phyloP scores from a whole-genome alignment of 2,113 vertebrate genomes.

The Lichenostomus cassidix region DNA sequence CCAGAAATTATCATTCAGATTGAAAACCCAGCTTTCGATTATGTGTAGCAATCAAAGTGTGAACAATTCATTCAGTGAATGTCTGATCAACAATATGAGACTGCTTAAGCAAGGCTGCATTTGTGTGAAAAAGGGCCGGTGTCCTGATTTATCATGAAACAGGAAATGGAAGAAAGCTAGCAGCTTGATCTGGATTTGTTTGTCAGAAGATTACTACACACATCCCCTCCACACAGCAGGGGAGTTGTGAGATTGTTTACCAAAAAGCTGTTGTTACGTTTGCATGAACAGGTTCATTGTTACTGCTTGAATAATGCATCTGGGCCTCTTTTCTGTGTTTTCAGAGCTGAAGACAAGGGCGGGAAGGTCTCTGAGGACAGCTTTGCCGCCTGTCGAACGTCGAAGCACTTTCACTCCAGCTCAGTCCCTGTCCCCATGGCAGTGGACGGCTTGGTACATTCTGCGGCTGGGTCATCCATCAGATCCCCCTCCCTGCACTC shows the following conservation, averaged over 20 bases:
- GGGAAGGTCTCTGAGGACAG: constrained; percentile 74
- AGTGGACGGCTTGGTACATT: constrained; percentile 80
- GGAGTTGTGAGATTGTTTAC: constrained; percentile 51
- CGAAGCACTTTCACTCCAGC: constrained; percentile 82
- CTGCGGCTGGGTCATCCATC: constrained; percentile 74
- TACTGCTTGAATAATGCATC: constrained; percentile 51
- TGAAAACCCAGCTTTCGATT: constrained; percentile 57
- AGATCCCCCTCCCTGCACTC: constrained; percentile 84
- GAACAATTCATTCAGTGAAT: constrained; percentile 57
- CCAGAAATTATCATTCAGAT: constrained; percentile 73
- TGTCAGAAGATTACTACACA: constrained; percentile 25
- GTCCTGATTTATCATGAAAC: constrained; percentile 29
- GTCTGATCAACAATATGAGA: constrained; percentile 30
- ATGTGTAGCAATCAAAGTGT: constrained; percentile 68
- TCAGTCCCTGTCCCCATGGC: constrained; percentile 78
- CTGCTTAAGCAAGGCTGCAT: constrained; percentile 9
- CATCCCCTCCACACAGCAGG: constrained; percentile 18
- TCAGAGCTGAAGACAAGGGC: constrained; percentile 81
- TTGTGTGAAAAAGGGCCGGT: not conserved
- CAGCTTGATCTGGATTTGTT: constrained; percentile 36
- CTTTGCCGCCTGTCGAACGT: constrained; percentile 62
- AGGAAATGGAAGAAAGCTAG: constrained; percentile 42
- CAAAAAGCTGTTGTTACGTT: constrained; percentile 45
- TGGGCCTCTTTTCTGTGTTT: constrained; percentile 48
- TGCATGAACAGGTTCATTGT: constrained; percentile 51